Evolutionary conservation across 2,797 vertebrate genomes (phyloP), one percentile per base, ranked within the genome.

Genomic region (Apodemus agrarius): DNA sequence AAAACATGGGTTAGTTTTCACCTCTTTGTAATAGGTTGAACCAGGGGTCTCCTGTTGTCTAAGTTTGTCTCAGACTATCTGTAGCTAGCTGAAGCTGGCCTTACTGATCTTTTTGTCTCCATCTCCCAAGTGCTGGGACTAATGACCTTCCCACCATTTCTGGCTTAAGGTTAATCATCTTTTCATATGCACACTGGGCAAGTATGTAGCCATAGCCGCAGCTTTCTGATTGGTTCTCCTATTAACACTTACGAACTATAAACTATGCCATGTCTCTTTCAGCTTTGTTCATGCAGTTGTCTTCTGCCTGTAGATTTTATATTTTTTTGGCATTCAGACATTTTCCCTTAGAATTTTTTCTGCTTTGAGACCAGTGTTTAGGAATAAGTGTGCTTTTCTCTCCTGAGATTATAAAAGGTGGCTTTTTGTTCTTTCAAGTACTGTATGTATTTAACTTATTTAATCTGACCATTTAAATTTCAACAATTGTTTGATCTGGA

Each of bases 261-360:
- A 46, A 74, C 92, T 91, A 21, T 80, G 61, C 12, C n/a, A 40
- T 93, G 88, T 80, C 6, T 75, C 40, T 92, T 92, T 90, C 21
- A 85, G 8, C 29, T 94, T 96, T 82, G 24, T 85, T 90, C 90
- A 75, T 95, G 46, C 21, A 72, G 1, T 81, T 87, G 63, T 83
- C 90, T 75, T 78, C 31, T 94, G 0, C 79, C 61, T 92, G 26
- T 12, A 97, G 89, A 11, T 63, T 96, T 94, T 92, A 78, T 9
- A 17, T 65, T 94, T 97, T 97, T 92, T 90, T 80, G 57, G 7
- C 76, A 89, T 40, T 93, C 46, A 94, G 80, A 63, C 92, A n/a
- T 78, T 96, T 95, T 89, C 12, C 87, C 24, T 96, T 57, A 34
- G 1, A 90, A 2, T 89, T 96, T 94, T 94, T 92, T 86, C 26